Base-by-base conservation (phyloP, 2,888 invertebrate species). In the Acleris cristana region DNA sequence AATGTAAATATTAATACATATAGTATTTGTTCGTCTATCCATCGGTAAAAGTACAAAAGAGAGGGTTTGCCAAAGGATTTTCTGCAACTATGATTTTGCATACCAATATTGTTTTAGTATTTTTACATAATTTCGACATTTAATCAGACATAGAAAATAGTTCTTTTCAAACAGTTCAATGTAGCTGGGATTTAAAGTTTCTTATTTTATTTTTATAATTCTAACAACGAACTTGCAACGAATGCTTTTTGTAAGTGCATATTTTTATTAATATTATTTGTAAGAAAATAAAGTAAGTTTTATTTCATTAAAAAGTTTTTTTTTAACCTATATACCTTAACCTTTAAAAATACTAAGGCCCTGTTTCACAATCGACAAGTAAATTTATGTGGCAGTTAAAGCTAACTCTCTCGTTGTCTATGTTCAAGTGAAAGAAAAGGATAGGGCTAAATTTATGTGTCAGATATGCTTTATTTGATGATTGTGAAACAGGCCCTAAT, bases 171-270 rank as follows among this genome's bases (percentile, higher is more conserved):
- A 40, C 40, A 40, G 40, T 40, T 45, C 34, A 62, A 61, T 61
- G 30, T n/a, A 48, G 8, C 48, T 5, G 6, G 3, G 14, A 7
- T 48, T 48, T 48, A n/a, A n/a, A n/a, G 18, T 48, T 18, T n/a
- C 16, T 48, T 18, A 48, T 48, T 48, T n/a, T 18, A 45, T n/a
- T 48, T 48, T 18, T 26, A 21, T 18, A 18, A 44, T 18, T 26
- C 10, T 62, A 66, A 62, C 67, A 67, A 63, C 67, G 67, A 67
- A 63, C 19, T 57, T 57, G 45, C 62, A 62, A 53, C 66, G 66
- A 67, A 67, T 45, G 53, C 40, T 57, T 67, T 67, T 56, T 18
- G n/a, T n/a, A 34, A 55, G 53, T 49, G 53, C 48, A 48, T 48
- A 45, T 34, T 63, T 63, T 63, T 63, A 58, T 60, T 21, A 23